These are phyloP conservation scores for Microchirus variegatus DNA, from an alignment of 2,797 vertebrate genomes.

Conservation along the genomic window DNA sequence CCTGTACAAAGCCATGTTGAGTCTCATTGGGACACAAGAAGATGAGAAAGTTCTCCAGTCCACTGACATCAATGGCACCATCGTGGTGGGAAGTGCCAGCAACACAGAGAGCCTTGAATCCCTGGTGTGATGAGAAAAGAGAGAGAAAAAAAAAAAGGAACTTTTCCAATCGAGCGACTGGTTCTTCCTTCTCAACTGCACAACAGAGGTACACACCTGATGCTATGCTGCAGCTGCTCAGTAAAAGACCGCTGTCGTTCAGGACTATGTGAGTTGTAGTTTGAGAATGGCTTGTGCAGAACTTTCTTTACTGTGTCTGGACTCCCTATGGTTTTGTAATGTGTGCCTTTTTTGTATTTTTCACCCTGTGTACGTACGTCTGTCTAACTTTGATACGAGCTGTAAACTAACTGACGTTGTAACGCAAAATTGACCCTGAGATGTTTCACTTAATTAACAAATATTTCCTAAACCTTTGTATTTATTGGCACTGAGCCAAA, in stretches of 20 bases:
- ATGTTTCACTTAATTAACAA: constrained; percentile 59
- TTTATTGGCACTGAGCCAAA: constrained; percentile 85
- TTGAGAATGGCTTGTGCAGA: background rate
- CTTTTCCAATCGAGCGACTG: constrained; percentile 25
- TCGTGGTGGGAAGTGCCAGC: constrained; percentile 81
- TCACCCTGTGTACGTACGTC: constrained; percentile 48
- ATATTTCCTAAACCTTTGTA: constrained; percentile 72
- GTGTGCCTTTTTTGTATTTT: constrained; percentile 81
- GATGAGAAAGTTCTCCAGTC: constrained; percentile 87
- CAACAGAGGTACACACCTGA: constrained; percentile 24
- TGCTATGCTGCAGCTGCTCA: background rate
- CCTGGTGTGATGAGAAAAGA: constrained; percentile 83
- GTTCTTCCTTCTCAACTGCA: constrained; percentile 19
- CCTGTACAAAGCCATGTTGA: constrained; percentile 95
- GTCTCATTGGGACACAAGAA: constrained; percentile 90
- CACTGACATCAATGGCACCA: constrained; percentile 87
- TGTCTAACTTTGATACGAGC: constrained; percentile 64
- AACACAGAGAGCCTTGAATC: constrained; percentile 92
- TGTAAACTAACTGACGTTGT: constrained; percentile 65
- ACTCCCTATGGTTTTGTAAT: constrained; percentile 47
- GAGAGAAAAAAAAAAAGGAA: constrained; percentile 11
- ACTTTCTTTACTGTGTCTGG: constrained; percentile 46
- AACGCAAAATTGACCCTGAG: constrained; percentile 45
- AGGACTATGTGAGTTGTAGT: no score
- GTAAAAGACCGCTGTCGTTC: background rate